Percentiles rank a stretch among this genome's conserved stretches.
phyloP scores from a whole-genome alignment of 2,113 vertebrate genomes.

The Turnix velox region DNA sequence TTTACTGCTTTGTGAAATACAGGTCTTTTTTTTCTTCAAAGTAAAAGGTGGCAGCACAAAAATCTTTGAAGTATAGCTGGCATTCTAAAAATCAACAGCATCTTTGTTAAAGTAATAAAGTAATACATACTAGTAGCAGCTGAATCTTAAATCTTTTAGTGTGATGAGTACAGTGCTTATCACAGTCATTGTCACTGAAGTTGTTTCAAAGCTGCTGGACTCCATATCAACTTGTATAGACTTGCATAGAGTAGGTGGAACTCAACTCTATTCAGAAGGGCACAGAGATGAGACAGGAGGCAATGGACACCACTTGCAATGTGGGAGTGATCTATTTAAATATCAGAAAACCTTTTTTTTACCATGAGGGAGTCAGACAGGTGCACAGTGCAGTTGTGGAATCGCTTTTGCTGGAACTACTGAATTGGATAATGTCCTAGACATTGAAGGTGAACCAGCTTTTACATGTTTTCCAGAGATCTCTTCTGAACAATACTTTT shows the following conservation, averaged over 20 bases:
- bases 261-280: neutral
- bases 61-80: neutral
- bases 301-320: accelerated
- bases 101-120: neutral
- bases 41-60: neutral
- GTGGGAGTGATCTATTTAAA: neutral
- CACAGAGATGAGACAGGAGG: neutral
- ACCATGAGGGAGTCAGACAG: neutral
- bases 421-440: neutral
- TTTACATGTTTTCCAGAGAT: neutral
- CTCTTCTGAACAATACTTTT: neutral
- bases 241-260: neutral
- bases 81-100: neutral
- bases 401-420: accelerated
- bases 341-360: neutral
- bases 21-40: neutral
- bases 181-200: neutral
- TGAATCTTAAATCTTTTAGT: neutral
- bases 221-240: neutral
- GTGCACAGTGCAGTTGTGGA: neutral
- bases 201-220: neutral
- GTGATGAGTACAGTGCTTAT: neutral
- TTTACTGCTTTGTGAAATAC: neutral
- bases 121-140: neutral
- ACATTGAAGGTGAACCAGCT: neutral